Percentiles rank a stretch among this genome's conserved stretches.
Evolutionary conservation across 1,140 invertebrate genomes (phyloP).

Genomic region (Helicorthomorpha holstii): DNA sequence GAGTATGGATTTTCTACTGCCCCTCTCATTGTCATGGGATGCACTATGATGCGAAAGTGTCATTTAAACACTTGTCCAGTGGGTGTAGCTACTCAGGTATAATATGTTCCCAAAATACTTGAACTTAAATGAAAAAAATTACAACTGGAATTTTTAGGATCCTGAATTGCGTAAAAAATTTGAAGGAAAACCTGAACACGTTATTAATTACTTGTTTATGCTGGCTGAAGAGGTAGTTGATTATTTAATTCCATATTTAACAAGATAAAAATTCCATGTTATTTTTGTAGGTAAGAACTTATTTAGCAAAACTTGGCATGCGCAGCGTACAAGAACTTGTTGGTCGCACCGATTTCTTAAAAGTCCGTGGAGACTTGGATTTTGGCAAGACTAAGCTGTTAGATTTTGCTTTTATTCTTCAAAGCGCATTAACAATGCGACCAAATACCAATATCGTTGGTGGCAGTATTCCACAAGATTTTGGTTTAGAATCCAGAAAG

Average conservation of each 20-base stretch:
- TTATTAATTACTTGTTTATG: slow-evolving; percentile 95
- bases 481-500: slow-evolving; percentile 43
- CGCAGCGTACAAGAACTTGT: slow-evolving; percentile 80
- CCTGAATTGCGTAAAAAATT: slow-evolving; percentile 89
- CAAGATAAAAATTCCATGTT: slow-evolving; percentile 2
- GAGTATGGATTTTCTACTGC: slow-evolving; percentile 99
- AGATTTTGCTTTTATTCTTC: slow-evolving; percentile 67
- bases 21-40: slow-evolving; percentile 88
- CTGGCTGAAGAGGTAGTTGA: slow-evolving; percentile 76
- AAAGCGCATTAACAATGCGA: slow-evolving; percentile 72
- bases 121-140: too few relatives aligned
- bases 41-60: slow-evolving; percentile 99
- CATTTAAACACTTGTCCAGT: slow-evolving; percentile 99
- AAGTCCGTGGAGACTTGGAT: slow-evolving; percentile 33
- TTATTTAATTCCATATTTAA: slow-evolving; percentile 5
- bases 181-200: slow-evolving; percentile 90
- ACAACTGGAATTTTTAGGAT: slow-evolving; percentile 40
- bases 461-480: slow-evolving; percentile 71
- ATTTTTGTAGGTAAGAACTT: slow-evolving; percentile 44
- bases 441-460: slow-evolving; percentile 82
- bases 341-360: slow-evolving; percentile 79
- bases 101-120: too few relatives aligned
- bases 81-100: slow-evolving; percentile 75
- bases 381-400: slow-evolving; percentile 67
- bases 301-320: slow-evolving; percentile 83